Conservation (phyloP, 2,797 vertebrate species). For the Pipistrellus kuhlii region DNA sequence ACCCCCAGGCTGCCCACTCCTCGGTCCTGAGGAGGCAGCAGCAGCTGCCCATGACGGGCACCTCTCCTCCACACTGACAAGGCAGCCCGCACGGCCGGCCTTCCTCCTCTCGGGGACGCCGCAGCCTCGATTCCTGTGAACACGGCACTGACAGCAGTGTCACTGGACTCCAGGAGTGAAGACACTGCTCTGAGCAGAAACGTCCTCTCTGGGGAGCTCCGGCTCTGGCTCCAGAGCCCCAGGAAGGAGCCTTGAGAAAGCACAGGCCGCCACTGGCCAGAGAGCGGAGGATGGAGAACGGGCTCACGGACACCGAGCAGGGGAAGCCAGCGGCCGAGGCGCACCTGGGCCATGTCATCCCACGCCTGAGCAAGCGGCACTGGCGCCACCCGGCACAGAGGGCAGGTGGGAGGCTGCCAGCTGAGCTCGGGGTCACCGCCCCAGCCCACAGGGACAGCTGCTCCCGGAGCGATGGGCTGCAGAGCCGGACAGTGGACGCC, state of each 20-base stretch:
- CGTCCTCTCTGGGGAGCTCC: neutral
- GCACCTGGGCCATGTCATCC: rapidly evolving
- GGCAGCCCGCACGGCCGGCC: no score
- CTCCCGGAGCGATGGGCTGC: neutral
- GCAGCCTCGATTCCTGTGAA: neutral
- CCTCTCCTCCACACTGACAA: neutral
- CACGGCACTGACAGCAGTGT: neutral
- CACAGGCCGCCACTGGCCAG: neutral
- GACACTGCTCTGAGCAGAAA: neutral
- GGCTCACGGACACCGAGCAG: neutral
- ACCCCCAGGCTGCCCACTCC: neutral
- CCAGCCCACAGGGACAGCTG: neutral
- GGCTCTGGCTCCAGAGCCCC: no score
- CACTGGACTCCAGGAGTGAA: neutral
- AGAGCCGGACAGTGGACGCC: no score
- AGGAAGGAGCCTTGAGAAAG: no score
- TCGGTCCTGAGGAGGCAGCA: neutral
- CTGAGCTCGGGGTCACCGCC: neutral
- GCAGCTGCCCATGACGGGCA: rapidly evolving
- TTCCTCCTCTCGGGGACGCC: neutral
- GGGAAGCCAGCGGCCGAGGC: neutral
- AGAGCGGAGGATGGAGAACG: no score
- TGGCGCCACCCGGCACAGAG: neutral
- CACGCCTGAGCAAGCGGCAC: neutral
- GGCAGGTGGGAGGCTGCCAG: rapidly evolving